Evolutionary conservation across 1,140 invertebrate genomes (phyloP).

Genomic region (Drosophila orosa): DNA sequence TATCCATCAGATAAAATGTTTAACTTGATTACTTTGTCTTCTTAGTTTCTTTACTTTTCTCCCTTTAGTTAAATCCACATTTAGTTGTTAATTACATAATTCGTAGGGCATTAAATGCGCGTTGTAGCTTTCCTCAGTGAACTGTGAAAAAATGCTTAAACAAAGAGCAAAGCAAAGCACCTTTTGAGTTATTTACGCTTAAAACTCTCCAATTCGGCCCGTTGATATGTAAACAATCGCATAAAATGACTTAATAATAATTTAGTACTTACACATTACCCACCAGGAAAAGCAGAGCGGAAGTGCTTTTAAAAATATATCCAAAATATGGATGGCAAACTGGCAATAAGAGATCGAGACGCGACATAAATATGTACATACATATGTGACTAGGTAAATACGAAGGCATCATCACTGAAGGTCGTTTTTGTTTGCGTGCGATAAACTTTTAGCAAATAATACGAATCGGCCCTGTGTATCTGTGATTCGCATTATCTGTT

Average conservation of each 20-base stretch:
- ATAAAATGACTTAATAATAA: conserved; percentile 7
- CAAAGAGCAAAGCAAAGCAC: conserved; percentile 3
- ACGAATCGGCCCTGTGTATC: conserved; percentile 34
- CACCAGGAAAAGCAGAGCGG: conserved; percentile 18
- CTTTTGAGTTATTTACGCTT: not conserved
- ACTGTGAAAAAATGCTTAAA: not conserved
- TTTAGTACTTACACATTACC: not conserved
- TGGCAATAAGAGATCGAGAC: conserved; percentile 50
- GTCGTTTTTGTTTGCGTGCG: conserved; percentile 74
- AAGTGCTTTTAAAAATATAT: conserved; percentile 36
- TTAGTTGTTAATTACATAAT: not conserved
- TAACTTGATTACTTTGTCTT: too few species aligned
- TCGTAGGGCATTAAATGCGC: conserved; percentile 2
- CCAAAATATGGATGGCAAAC: conserved; percentile 25
- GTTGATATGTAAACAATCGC: conserved; percentile 23
- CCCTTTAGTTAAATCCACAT: not conserved
- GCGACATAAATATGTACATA: conserved; percentile 56
- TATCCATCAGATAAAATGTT: too few species aligned
- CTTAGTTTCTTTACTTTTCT: not conserved
- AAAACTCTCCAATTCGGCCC: conserved; percentile 7
- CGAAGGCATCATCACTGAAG: conserved; percentile 57
- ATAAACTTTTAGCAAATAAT: conserved; percentile 65
- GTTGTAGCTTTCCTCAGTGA: not conserved
- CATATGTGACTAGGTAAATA: conserved; percentile 46
- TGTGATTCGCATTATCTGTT: conserved; percentile 40